phyloP scores from a whole-genome alignment of 2,113 vertebrate species.

The Onychostoma macrolepis region DNA sequence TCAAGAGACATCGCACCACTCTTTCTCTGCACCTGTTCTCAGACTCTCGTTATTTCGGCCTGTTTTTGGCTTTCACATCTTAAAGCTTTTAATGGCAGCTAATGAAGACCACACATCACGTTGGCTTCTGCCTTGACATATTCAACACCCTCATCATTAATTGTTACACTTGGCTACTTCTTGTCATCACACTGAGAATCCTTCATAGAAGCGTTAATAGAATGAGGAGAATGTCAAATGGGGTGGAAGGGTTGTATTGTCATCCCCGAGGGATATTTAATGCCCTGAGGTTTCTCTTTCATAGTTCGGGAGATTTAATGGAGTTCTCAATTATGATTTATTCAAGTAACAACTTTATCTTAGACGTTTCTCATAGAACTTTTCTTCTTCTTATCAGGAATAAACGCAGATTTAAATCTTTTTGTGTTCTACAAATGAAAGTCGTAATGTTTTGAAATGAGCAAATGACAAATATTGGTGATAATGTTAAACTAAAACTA shows the following conservation, averaged over 20 bases:
- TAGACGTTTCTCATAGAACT: not conserved
- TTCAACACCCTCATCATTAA: conserved; percentile 38
- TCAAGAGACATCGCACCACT: conserved; percentile 16
- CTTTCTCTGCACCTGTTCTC: conserved; percentile 13
- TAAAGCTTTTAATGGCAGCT: conserved; percentile 35
- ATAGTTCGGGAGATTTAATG: conserved; percentile 29
- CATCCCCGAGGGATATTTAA: conserved; percentile 7
- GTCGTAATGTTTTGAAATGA: not conserved
- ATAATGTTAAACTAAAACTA: not conserved
- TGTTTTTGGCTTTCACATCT: conserved; percentile 21
- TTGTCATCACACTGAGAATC: conserved; percentile 29
- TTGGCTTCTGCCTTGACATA: conserved; percentile 24
- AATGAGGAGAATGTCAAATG: conserved; percentile 26
- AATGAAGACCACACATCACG: conserved; percentile 42
- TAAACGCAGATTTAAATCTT: not conserved
- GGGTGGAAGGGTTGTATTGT: conserved; percentile 26
- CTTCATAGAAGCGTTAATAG: conserved; percentile 21
- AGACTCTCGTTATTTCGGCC: conserved; percentile 11
- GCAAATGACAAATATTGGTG: not conserved
- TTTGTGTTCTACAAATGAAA: not conserved
- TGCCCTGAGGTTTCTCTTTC: conserved; percentile 26
- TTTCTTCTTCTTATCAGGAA: not conserved
- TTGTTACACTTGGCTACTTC: conserved; percentile 38
- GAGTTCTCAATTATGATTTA: not conserved
- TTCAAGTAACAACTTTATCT: conserved; percentile 2